A percentile compares a stretch with the other conserved stretches of the same genome.
Evolutionary conservation across 2,888 invertebrate genomes (phyloP).

Genomic region (Oscheius onirici): DNA sequence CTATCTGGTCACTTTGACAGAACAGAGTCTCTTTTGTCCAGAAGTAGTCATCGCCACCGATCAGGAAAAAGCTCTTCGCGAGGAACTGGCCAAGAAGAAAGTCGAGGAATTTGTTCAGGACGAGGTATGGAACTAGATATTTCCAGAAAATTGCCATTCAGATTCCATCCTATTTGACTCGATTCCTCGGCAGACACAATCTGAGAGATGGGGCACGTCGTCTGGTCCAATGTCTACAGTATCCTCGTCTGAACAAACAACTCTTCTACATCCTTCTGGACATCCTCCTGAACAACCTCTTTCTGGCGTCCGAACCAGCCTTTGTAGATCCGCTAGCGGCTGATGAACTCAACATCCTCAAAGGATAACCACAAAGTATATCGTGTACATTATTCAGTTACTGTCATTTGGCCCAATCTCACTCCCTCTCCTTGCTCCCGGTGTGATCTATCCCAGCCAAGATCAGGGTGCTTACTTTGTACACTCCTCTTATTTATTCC

Average conservation of each 20-base stretch:
- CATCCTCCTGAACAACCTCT: slow-evolving; percentile 31
- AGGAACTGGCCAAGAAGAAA: slow-evolving; percentile 60
- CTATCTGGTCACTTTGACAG: slow-evolving; percentile 46
- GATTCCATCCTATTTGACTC: slow-evolving; percentile 40
- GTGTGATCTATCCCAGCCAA: no score
- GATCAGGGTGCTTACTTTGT: no score
- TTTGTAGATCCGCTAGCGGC: slow-evolving; percentile 25
- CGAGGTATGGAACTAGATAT: slow-evolving; percentile 23
- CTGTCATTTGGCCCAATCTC: no score
- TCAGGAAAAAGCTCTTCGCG: slow-evolving; percentile 61
- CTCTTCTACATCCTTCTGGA: slow-evolving; percentile 84
- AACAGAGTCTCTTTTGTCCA: slow-evolving; percentile 52
- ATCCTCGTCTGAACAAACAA: slow-evolving; percentile 78
- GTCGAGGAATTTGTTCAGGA: slow-evolving; percentile 54
- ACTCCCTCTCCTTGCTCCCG: no score
- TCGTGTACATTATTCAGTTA: no score
- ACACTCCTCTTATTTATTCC: no score
- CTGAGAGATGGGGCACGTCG: slow-evolving; percentile 36
- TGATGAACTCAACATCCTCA: neutral
- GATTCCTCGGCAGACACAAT: slow-evolving; percentile 41
- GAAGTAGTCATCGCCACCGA: slow-evolving; percentile 49
- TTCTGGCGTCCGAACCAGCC: slow-evolving; percentile 20
- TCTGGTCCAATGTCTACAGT: slow-evolving; percentile 73
- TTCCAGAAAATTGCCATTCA: slow-evolving; percentile 23
- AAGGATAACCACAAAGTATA: no score